Percentiles rank a stretch among this genome's conserved stretches.
Conservation (phyloP, 23 tunicate species). For the Ascidia mentula region DNA sequence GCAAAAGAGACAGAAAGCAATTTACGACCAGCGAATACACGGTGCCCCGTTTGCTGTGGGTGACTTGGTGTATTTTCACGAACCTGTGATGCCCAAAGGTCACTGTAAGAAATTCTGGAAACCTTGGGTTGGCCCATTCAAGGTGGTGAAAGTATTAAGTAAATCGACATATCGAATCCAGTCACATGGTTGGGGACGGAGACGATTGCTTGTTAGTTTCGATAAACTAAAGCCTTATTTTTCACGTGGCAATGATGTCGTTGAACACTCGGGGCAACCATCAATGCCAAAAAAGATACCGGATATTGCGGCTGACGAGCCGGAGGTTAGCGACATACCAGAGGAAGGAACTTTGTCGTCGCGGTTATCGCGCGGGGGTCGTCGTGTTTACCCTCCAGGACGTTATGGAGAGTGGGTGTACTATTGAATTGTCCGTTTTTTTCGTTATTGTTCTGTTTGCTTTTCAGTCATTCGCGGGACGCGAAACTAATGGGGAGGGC, state of each 20-base stretch:
- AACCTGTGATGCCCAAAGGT: conserved; percentile 2
- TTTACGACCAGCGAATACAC: neutral
- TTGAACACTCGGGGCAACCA: too few relatives aligned
- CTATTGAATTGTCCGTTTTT: too few relatives aligned
- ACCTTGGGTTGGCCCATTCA: neutral
- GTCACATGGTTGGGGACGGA: neutral
- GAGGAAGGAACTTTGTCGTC: too few relatives aligned
- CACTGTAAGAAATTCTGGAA: neutral
- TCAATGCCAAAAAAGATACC: too few relatives aligned
- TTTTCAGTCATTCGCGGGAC: too few relatives aligned
- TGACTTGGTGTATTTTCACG: neutral
- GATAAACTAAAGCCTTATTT: neutral
- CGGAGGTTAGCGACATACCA: too few relatives aligned
- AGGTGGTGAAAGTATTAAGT: neutral
- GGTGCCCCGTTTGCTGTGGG: neutral
- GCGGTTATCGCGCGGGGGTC: too few relatives aligned
- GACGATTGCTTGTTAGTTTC: neutral
- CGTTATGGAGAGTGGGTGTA: too few relatives aligned
- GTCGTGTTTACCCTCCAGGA: too few relatives aligned
- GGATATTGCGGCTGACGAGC: too few relatives aligned
- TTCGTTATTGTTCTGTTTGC: too few relatives aligned
- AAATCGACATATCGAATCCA: neutral
- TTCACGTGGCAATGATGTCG: neutral
- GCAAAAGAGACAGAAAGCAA: neutral
- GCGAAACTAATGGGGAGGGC: too few relatives aligned